Percentiles rank a stretch among this genome's conserved stretches.
phyloP scores from a whole-genome alignment of 2,888 invertebrate genomes.

The Drosophila ezoana region DNA sequence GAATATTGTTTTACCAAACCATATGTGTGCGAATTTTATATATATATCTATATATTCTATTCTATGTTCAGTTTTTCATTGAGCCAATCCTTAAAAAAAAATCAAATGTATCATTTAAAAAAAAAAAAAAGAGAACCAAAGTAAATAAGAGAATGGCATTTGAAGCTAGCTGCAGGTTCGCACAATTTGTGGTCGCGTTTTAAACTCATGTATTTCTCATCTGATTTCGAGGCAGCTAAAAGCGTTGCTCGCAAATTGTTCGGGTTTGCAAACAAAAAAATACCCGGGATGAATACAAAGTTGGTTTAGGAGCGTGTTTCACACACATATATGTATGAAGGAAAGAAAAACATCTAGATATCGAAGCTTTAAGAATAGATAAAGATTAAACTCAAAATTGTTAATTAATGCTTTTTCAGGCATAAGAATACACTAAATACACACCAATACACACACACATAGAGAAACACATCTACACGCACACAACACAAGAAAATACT shows the following conservation, averaged over 20 bases:
- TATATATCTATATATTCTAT: constrained; percentile 3
- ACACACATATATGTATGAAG: constrained; percentile 42
- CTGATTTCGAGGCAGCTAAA: constrained; percentile 60
- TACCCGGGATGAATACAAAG: background rate
- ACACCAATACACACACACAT: constrained; percentile 12
- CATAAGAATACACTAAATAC: constrained; percentile 9
- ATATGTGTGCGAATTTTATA: constrained; percentile 55
- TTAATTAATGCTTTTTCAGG: constrained; percentile 29
- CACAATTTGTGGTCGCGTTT: constrained; percentile 37
- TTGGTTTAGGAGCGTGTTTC: constrained; percentile 58
- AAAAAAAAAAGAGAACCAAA: background rate
- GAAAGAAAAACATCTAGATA: constrained; percentile 22
- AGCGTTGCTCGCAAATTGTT: constrained; percentile 29
- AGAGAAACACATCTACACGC: constrained; percentile 19
- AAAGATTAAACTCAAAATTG: constrained; percentile 14
- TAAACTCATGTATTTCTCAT: constrained; percentile 28
- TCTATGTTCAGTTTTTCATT: constrained; percentile 28
- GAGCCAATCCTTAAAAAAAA: constrained; percentile 11
- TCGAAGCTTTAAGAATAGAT: constrained; percentile 12
- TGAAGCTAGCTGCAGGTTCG: background rate
- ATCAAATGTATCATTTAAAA: constrained; percentile 7
- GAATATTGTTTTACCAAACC: constrained; percentile 72
- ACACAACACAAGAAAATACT: constrained; percentile 23
- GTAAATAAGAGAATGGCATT: background rate
- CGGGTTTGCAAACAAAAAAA: constrained; percentile 2